Conservation (phyloP, 2,113 vertebrate species). For the Cyprinodon tularosa region DNA sequence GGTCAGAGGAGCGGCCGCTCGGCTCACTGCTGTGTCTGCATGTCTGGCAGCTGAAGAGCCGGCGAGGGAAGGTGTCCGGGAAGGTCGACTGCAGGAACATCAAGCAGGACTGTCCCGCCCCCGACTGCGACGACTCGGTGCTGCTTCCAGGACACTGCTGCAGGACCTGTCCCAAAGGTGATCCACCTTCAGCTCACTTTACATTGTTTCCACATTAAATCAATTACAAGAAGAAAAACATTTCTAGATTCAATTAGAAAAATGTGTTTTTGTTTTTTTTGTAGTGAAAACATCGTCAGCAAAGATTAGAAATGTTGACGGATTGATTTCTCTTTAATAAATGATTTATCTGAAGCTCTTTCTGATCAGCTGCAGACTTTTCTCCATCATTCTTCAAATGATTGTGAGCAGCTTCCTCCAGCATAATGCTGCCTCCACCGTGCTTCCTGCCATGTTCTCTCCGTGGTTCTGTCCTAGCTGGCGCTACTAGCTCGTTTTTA, state of each 20-base stretch:
- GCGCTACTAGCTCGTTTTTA: too few species aligned
- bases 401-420: too few species aligned
- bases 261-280: too few species aligned
- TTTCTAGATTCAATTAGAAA: not conserved
- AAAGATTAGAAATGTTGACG: too few species aligned
- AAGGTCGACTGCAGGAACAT: constrained; percentile 91
- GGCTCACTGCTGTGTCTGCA: not conserved
- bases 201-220: too few species aligned
- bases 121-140: constrained; percentile 81
- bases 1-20: not conserved
- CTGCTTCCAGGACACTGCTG: constrained; percentile 94
- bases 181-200: constrained; percentile 5
- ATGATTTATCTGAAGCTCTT: not conserved
- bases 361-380: not conserved
- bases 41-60: constrained; percentile 78
- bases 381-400: too few species aligned
- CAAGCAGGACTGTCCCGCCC: constrained; percentile 89
- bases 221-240: not conserved
- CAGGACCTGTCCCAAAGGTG: constrained; percentile 91
- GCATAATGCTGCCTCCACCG: too few species aligned
- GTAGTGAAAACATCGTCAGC: too few species aligned
- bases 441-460: too few species aligned
- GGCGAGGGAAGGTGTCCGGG: constrained; percentile 78
- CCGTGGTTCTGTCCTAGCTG: too few species aligned
- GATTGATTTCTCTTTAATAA: too few species aligned